Base-by-base conservation (phyloP, 2,888 invertebrate genomes). In the Nomada lathburiana region DNA sequence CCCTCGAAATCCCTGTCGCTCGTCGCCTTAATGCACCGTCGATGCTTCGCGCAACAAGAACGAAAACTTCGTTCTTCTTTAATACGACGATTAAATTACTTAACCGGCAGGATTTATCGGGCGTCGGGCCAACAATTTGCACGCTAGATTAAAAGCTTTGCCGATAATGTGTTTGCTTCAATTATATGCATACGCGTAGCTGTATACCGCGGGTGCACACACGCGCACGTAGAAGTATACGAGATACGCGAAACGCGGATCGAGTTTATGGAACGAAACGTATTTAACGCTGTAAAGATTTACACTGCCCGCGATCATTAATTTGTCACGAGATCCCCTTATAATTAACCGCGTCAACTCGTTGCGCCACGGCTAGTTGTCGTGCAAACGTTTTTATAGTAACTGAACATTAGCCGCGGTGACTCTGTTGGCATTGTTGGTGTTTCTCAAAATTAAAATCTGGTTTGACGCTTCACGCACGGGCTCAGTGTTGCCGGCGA, bases 121-220 rank as follows among this genome's bases (percentile, higher is more conserved):
- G 44, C 64, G 75, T 60, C 72, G 71, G 60, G 64, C 79, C 78
- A 83, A 88, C 86, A 82, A 88, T 72, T 82, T 90, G 84, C 84
- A 78, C 80, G 85, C 83, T 88, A 87, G 91, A 91, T 92, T 90
- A 91, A 91, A 90, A 87, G 91, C 91, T 91, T 90, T 89, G 69
- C 69, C 86, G 85, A 87, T 89, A 90, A 91, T 90, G 80, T 81
- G 77, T 84, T 85, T 85, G 55, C 80, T 63, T 78, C 62, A 67
- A 86, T 81, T 82, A 82, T 76, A 86, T 71, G 62, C 74, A 62
- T 53, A 71, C 55, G 68, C 50, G 70, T 0, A 23, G 47, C 11
- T 44, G 26, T 20, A 59, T 47, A 3, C 4, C 26, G 44, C 26
- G 42, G 18, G 23, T 62, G 59, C 13, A 23, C 29, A 36, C n/a